Base-by-base conservation (phyloP, 1,140 invertebrate genomes). In the Agraylea sexmaculata region DNA sequence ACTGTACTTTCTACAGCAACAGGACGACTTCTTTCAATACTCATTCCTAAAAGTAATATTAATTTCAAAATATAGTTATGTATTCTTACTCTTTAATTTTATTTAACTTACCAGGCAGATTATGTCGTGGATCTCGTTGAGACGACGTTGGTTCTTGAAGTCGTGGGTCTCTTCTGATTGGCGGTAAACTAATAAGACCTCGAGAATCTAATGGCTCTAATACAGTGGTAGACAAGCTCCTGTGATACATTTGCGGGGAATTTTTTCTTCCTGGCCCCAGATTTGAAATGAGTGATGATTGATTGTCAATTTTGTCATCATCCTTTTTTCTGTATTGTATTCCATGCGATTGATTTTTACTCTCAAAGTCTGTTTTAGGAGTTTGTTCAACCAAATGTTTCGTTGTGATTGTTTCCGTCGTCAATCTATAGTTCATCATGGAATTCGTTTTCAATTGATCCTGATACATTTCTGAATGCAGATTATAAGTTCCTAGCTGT, bases 211-310 rank as follows among this genome's bases (percentile, higher is more conserved):
- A 21, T 20, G 59, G 54, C 47, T 64, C 61, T 37, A 66, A 51
- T 43, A 58, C 58, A 16, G 56, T 63, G 31, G 56, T 60, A 18
- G 64, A 64, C 41, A 62, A 41, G 41, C 64, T 65, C 27, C 64
- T 57, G 38, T 63, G 63, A 47, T 67, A 67, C 49, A 60, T 56
- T 45, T 57, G 55, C 3, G 61, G 60, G 6, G 63, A 65, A 10
- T 51, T 55, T 8, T 59, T 55, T 53, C 57, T 59, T 47, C 3
- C 23, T 23, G 2, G 43, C 33, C 6, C 32, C 25, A 12, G 48
- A 39, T n/a, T 19, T 33, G 1, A 40, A 40, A 11, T 25, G 25
- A 12, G 25, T 25, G n/a, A n/a, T 3, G 1, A 31, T n/a, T 23
- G 30, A n/a, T n/a, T n/a, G n/a, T n/a, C n/a, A 25, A 20, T 37